These are phyloP conservation scores for Embiotoca jacksoni DNA, from an alignment of 2,113 vertebrate species.

Conservation along the genomic window DNA sequence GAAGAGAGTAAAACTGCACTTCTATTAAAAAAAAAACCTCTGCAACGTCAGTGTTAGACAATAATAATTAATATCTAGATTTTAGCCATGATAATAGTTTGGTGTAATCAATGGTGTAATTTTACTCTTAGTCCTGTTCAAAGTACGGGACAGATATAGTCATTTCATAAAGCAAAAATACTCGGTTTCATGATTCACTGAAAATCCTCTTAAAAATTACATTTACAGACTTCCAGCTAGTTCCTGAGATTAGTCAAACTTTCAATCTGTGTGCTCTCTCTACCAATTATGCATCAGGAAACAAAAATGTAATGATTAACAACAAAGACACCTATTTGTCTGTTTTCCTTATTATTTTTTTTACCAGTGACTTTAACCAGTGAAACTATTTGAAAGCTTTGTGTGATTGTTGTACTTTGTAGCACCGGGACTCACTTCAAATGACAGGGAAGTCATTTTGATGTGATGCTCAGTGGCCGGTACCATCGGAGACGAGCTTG, in stretches of 20 bases:
- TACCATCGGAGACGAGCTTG: conserved; percentile 3
- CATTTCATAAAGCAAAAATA: no score
- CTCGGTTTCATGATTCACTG: no score
- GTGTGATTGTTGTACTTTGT: not conserved
- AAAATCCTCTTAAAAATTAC: not conserved
- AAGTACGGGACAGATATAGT: not conserved
- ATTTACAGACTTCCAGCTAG: not conserved
- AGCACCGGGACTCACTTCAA: not conserved
- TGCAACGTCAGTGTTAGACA: not conserved
- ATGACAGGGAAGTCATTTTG: not conserved
- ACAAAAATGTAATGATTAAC: not conserved
- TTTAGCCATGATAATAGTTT: not conserved
- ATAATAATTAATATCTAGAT: not conserved
- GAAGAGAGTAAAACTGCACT: not conserved
- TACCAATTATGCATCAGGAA: not conserved
- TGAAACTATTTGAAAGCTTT: not conserved
- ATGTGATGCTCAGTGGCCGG: not conserved
- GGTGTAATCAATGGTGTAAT: not conserved
- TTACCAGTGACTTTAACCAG: conserved; percentile 17
- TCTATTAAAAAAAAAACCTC: not conserved
- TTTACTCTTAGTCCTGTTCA: not conserved
- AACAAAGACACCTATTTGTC: not conserved
- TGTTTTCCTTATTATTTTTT: not conserved
- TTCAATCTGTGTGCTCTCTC: not conserved
- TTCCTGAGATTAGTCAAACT: not conserved